Conservation (phyloP, 2,113 vertebrate genomes). For the Rhea pennata region DNA sequence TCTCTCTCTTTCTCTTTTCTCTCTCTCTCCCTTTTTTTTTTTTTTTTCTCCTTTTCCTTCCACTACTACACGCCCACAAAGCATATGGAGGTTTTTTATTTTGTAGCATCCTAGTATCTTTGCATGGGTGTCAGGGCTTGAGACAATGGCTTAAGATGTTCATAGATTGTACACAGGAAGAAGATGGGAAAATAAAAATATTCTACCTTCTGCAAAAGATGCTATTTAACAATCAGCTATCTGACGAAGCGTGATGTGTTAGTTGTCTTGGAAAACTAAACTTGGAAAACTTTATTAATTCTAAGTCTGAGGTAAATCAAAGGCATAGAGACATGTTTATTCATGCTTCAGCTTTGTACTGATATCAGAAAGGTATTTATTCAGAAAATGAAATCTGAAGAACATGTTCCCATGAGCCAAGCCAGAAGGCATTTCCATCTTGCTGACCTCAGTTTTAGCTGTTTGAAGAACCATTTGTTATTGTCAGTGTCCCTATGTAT, state of each 20-base stretch:
- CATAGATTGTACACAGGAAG: accelerated
- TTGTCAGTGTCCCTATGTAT: accelerated
- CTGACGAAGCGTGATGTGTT: accelerated
- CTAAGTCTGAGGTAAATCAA: accelerated
- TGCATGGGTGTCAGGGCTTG: accelerated
- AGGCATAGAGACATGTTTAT: background rate
- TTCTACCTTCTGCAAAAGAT: too few relatives aligned
- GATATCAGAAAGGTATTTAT: too few relatives aligned
- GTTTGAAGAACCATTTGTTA: accelerated
- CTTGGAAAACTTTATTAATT: background rate
- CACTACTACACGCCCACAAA: accelerated
- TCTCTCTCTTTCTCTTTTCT: too few relatives aligned
- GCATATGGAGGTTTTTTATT: too few relatives aligned
- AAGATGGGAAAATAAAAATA: too few relatives aligned
- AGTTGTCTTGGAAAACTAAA: background rate
- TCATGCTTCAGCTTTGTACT: background rate
- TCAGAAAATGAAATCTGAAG: too few relatives aligned
- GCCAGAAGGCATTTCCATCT: accelerated
- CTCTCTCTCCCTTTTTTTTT: too few relatives aligned
- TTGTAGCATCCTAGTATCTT: accelerated
- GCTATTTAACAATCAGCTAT: accelerated
- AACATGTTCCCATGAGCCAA: accelerated
- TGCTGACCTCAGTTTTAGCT: background rate
- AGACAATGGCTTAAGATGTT: accelerated
- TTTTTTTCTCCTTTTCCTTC: background rate